phyloP scores from a whole-genome alignment of 2,113 vertebrate genomes.

The Tachysurus fulvidraco region DNA sequence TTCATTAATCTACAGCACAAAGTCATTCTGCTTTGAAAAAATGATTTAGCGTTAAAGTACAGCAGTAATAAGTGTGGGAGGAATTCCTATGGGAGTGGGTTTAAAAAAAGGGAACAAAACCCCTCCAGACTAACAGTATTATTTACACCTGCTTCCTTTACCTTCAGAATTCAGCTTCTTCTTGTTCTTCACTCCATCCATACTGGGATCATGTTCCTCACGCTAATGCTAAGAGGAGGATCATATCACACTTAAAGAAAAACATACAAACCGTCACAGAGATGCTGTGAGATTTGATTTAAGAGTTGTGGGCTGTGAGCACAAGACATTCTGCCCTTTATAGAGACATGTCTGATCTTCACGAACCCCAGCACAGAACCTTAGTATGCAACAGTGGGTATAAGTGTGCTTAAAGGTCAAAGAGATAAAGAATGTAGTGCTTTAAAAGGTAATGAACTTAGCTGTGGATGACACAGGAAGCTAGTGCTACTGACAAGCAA shows the following conservation, averaged over 20 bases:
- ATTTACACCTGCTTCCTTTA: not conserved
- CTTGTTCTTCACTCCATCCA: not conserved
- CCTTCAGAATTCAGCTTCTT: not conserved
- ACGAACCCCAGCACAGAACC: not conserved
- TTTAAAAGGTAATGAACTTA: not conserved
- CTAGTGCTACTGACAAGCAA: not conserved
- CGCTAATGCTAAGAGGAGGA: not conserved
- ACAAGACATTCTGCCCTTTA: not conserved
- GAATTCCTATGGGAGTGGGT: not conserved
- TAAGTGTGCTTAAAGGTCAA: not conserved
- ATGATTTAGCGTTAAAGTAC: not conserved
- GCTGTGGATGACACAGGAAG: not conserved
- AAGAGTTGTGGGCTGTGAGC: not conserved
- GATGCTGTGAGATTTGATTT: not conserved
- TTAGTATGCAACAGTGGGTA: not conserved
- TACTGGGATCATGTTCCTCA: not conserved
- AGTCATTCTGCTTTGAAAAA: not conserved
- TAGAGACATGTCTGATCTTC: not conserved
- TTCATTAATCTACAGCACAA: not conserved
- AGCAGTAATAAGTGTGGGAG: conserved; percentile 9
- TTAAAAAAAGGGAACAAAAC: not conserved
- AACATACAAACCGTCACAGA: not conserved
- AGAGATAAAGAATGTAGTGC: not conserved
- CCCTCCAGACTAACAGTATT: not conserved
- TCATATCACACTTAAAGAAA: not conserved